Base-by-base conservation (phyloP, 2,888 invertebrate genomes). In the Leptinotarsa juncta region DNA sequence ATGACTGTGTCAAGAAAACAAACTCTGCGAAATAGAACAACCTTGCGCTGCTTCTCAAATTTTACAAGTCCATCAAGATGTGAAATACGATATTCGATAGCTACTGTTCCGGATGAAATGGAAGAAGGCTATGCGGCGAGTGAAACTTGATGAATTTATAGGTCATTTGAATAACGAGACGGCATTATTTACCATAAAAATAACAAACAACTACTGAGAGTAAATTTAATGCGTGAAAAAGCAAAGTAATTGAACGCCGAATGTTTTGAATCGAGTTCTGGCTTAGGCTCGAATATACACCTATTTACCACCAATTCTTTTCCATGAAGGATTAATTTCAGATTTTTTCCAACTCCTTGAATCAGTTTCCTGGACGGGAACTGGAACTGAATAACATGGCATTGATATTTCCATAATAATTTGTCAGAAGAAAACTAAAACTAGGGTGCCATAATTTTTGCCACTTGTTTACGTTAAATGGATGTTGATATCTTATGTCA, bases 91-190 rank as follows among this genome's bases (percentile, higher is more conserved):
- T 62, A 62, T 42, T 62, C n/a, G 3, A 57, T 12, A 57, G 57
- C 57, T 23, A 57, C 20, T 23, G 57, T 14, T 57, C 4, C 14
- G 18, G 32, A 16, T 42, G 62, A 62, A 62, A 62, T 26, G 32
- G 62, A 51, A 62, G 62, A 32, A 62, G 42, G 62, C 23, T 57
- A 62, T 32, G 62, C 62, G 62, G 62, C 42, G 62, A 62, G 42
- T 62, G 62, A 42, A 62, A 62, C 62, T 62, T 32, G 62, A 32
- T 32, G 62, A 62, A 42, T 62, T 57, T 62, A 42, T 62, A 32
- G 42, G 62, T 62, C 32, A 62, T 62, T 62, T n/a, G n/a, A 62
- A 62, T 62, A 62, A 62, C 3, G 26, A 12, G 14, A 57, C 23
- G 62, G 42, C n/a, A 26, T 16, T 42, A 62, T 62, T 26, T 32